Evolutionary conservation across 2,113 vertebrate species (phyloP).

Genomic region (Felis catus): F.catus_Fca126_mat1.0 CM031415.1:62819501-62820000

Average conservation of each 20-base stretch:
- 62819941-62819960: not conserved
- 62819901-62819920: not conserved
- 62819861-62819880: not conserved
- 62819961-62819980: not conserved
- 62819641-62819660: not conserved
- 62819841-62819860: not conserved
- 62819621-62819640: not conserved
- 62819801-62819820: not conserved
- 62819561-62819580: not conserved
- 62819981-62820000: not conserved
- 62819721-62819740: not conserved
- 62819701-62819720: not conserved
- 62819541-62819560: not conserved
- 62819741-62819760: not conserved
- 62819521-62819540: not conserved
- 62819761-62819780: not conserved
- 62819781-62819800: not conserved
- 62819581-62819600: not conserved
- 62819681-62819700: not conserved
- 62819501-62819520: not conserved
- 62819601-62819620: not conserved
- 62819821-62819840: not conserved
- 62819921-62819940: not conserved
- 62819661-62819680: not conserved
- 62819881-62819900: not conserved